Conservation (phyloP, 1,140 invertebrate species). For the Drosophila mayri region DNA sequence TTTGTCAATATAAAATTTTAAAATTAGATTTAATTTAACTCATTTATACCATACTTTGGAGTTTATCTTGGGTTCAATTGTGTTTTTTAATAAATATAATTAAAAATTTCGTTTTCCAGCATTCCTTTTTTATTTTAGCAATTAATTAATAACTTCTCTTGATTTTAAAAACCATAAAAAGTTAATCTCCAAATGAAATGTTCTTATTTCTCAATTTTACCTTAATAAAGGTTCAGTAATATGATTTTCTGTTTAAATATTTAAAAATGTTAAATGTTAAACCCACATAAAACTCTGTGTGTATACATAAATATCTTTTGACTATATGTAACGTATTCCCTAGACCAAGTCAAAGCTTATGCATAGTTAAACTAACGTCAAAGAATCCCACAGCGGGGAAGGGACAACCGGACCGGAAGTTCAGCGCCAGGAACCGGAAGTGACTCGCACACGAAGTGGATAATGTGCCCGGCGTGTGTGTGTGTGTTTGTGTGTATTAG, state of each 20-base stretch:
- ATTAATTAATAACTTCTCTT: too few relatives aligned
- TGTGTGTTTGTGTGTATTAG: constrained; percentile 11
- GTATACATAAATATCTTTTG: neutral
- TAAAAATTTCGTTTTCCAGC: too few relatives aligned
- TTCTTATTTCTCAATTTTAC: too few relatives aligned
- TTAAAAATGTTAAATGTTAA: neutral
- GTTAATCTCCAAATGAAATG: too few relatives aligned
- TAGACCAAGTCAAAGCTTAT: constrained; percentile 28
- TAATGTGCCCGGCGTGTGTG: constrained; percentile 12
- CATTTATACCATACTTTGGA: too few relatives aligned
- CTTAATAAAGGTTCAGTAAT: too few relatives aligned
- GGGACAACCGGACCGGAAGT: constrained; percentile 50
- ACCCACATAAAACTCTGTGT: neutral
- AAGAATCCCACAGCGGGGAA: constrained; percentile 21
- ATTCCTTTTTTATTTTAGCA: too few relatives aligned
- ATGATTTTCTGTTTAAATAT: neutral
- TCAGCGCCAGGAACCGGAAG: constrained; percentile 68
- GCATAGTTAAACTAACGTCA: constrained; percentile 56
- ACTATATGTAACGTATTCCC: constrained; percentile 7
- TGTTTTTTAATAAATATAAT: too few relatives aligned
- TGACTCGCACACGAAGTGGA: constrained; percentile 44
- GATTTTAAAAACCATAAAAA: too few relatives aligned
- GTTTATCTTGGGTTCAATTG: too few relatives aligned
- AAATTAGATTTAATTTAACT: neutral
- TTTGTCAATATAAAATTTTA: neutral